A percentile compares a stretch with the other conserved stretches of the same genome.
Evolutionary conservation across 2,888 invertebrate species (phyloP).

Genomic region (Megastigmus dorsalis): DNA sequence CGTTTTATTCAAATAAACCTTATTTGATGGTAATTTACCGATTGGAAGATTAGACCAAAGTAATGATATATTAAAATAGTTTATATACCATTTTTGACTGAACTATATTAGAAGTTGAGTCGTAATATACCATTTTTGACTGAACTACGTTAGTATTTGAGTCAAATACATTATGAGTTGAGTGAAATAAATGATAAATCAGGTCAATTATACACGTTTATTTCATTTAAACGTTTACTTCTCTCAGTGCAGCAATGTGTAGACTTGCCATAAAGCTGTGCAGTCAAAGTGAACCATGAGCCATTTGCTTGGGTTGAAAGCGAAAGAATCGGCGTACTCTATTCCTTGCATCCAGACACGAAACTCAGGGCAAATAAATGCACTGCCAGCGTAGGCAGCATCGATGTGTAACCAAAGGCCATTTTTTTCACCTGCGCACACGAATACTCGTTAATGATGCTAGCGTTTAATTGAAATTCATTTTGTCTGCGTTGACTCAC

Average conservation of each 20-base stretch:
- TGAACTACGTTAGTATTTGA: background rate
- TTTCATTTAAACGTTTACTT: too few relatives aligned
- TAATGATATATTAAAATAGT: too few relatives aligned
- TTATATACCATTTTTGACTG: background rate
- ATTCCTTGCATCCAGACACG: slow-evolving; percentile 92
- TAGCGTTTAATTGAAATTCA: too few relatives aligned
- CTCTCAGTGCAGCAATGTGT: background rate
- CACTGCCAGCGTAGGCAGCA: slow-evolving; percentile 97
- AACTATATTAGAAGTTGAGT: background rate
- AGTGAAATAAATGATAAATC: too few relatives aligned
- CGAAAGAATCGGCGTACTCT: slow-evolving; percentile 94
- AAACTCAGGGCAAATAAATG: slow-evolving; percentile 97
- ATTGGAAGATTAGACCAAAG: too few relatives aligned
- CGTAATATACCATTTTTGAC: background rate
- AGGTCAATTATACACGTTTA: too few relatives aligned
- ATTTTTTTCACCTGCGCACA: slow-evolving; percentile 80
- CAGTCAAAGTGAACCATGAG: slow-evolving; percentile 99
- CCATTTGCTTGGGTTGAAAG: slow-evolving; percentile 99
- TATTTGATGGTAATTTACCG: too few relatives aligned
- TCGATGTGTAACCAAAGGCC: slow-evolving; percentile 97
- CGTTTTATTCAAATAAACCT: too few relatives aligned
- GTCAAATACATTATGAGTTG: too few relatives aligned
- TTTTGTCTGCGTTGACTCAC: slow-evolving; percentile 77
- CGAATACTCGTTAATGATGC: too few relatives aligned
- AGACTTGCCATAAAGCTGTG: slow-evolving; percentile 96